Evolutionary conservation across 2,797 vertebrate genomes (phyloP).

Genomic region (Chiloscyllium punctatum): DNA sequence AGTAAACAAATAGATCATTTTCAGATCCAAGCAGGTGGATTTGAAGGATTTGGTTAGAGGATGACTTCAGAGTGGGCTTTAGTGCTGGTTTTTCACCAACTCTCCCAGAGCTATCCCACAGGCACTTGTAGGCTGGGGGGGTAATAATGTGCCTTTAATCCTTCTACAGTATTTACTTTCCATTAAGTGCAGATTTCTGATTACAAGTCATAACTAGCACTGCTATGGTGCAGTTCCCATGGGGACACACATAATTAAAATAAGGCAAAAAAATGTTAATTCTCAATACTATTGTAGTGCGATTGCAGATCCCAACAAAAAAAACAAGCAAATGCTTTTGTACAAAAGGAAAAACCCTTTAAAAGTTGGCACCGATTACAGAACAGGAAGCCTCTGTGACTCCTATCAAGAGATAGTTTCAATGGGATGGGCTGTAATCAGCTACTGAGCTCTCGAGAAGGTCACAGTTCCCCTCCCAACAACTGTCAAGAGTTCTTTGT

Average conservation of each 20-base stretch:
- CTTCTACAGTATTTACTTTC: background rate
- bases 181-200: background rate
- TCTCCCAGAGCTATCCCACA: no score
- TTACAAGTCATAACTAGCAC: background rate
- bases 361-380: background rate
- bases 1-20: conserved; percentile 21
- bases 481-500: no score
- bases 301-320: background rate
- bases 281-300: background rate
- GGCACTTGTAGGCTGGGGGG: background rate
- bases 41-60: background rate
- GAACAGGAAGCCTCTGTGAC: background rate
- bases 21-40: background rate
- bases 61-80: background rate
- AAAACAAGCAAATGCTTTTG: background rate
- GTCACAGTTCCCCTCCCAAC: background rate
- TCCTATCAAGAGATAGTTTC: background rate
- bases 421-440: background rate
- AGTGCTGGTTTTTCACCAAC: background rate
- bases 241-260: background rate
- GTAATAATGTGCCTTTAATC: background rate
- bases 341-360: background rate
- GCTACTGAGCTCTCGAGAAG: background rate
- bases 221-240: background rate
- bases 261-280: conserved; percentile 1